Conservation (phyloP, 2,113 vertebrate species). For the Chauna torquata region DNA sequence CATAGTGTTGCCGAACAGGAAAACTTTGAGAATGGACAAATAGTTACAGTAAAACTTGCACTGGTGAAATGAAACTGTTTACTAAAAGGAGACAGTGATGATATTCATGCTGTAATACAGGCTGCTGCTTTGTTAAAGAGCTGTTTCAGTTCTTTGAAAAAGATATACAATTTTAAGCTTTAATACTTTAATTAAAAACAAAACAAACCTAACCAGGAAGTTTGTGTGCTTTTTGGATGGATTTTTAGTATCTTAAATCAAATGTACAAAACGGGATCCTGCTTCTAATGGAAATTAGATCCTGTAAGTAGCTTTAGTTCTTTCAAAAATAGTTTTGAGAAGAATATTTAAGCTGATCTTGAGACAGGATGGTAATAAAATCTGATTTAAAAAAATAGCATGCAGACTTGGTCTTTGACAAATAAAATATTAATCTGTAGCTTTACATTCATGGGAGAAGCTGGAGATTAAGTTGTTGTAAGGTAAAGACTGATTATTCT, state of each 20-base stretch:
- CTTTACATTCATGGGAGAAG: background rate
- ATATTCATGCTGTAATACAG: background rate
- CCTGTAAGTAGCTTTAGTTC: too few relatives aligned
- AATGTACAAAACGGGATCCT: background rate
- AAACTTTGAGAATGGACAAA: background rate
- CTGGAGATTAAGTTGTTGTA: background rate
- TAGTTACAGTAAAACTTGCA: background rate
- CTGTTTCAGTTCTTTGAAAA: background rate
- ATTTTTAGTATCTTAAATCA: background rate
- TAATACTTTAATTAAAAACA: background rate
- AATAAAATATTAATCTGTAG: background rate
- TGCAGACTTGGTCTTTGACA: background rate
- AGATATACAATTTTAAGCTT: background rate
- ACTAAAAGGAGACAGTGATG: background rate
- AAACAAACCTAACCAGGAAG: background rate
- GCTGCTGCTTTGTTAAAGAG: background rate
- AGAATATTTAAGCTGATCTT: background rate
- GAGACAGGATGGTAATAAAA: background rate
- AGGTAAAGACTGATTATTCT: background rate
- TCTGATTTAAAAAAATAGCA: background rate
- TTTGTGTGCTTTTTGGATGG: background rate
- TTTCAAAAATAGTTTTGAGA: background rate
- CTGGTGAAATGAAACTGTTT: conserved; percentile 13
- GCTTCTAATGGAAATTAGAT: background rate
- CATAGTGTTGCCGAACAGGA: conserved; percentile 10